These are phyloP conservation scores for Asobara japonica DNA, from an alignment of 1,140 invertebrate species.

Conservation along the genomic window DNA sequence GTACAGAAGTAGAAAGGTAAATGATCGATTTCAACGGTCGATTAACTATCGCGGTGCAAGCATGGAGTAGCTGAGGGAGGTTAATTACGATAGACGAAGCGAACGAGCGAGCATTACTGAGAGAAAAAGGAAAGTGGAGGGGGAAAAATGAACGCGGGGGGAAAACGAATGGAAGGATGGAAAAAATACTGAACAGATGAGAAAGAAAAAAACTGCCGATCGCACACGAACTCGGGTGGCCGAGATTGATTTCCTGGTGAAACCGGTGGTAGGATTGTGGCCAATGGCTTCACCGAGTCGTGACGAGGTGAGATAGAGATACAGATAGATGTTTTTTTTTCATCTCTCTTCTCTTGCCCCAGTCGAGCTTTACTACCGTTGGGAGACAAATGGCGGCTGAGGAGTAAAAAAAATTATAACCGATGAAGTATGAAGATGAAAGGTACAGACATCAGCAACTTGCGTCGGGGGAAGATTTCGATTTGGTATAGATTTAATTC, in stretches of 20 bases:
- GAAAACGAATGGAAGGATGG: constrained; percentile 19
- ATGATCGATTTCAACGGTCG: constrained; percentile 28
- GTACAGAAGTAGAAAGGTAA: constrained; percentile 11
- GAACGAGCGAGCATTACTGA: constrained; percentile 25
- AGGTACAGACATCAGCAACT: constrained; percentile 17
- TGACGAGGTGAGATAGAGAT: constrained; percentile 29
- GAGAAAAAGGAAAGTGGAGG: constrained; percentile 28
- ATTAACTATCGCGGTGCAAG: constrained; percentile 23
- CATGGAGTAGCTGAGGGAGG: constrained; percentile 6
- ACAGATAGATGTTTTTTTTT: constrained; percentile 5
- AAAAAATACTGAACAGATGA: not conserved
- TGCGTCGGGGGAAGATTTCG: constrained; percentile 39
- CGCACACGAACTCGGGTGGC: constrained; percentile 12
- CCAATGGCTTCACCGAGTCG: constrained; percentile 33
- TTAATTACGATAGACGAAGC: constrained; percentile 24
- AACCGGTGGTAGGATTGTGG: constrained; percentile 31
- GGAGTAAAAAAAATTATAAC: constrained; percentile 1
- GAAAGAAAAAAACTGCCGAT: constrained; percentile 21
- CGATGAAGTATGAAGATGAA: not conserved
- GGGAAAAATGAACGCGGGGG: not conserved
- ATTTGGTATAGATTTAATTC: no score
- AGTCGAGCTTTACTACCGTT: constrained; percentile 27
- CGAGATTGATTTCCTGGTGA: constrained; percentile 33
- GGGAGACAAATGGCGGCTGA: constrained; percentile 32
- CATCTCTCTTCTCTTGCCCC: not conserved